Percentiles rank a stretch among this genome's conserved stretches.
Evolutionary conservation across 2,797 vertebrate genomes (phyloP).

Genomic region (Intellagama lesueurii): DNA sequence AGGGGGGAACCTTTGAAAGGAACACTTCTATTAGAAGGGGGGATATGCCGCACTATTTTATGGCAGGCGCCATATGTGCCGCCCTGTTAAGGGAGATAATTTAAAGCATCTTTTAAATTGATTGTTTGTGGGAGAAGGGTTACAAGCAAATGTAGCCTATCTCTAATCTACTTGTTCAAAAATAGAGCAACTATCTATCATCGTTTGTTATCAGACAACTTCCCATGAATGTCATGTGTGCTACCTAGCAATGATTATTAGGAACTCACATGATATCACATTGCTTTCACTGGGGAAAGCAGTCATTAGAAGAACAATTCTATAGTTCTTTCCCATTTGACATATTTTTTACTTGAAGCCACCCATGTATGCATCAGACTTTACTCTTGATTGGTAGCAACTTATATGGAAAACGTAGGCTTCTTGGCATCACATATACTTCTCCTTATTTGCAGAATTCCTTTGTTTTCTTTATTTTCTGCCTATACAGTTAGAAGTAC

Average conservation of each 20-base stretch:
- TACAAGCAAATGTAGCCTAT: not conserved
- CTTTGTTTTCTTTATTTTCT: not conserved
- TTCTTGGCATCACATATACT: not conserved
- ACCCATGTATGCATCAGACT: not conserved
- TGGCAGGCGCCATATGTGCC: not conserved
- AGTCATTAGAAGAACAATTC: not conserved
- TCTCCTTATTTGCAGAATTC: not conserved
- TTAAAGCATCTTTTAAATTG: not conserved
- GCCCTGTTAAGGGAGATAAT: not conserved
- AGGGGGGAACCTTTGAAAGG: not conserved
- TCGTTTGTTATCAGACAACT: not conserved
- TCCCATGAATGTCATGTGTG: not conserved
- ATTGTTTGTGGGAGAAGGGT: not conserved
- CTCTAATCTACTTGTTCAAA: not conserved
- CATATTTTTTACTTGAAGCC: not conserved
- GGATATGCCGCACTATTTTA: not conserved
- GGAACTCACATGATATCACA: not conserved
- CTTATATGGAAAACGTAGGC: no score
- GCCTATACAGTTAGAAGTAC: not conserved
- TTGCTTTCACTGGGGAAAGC: not conserved
- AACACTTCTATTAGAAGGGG: not conserved
- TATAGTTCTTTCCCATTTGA: not conserved
- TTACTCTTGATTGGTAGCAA: not conserved
- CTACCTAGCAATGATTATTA: not conserved
- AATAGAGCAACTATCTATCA: not conserved